Evolutionary conservation across 2,113 vertebrate species (phyloP), one percentile per base, ranked within the genome.

Genomic region (mouse (Mus musculus)): DNA sequence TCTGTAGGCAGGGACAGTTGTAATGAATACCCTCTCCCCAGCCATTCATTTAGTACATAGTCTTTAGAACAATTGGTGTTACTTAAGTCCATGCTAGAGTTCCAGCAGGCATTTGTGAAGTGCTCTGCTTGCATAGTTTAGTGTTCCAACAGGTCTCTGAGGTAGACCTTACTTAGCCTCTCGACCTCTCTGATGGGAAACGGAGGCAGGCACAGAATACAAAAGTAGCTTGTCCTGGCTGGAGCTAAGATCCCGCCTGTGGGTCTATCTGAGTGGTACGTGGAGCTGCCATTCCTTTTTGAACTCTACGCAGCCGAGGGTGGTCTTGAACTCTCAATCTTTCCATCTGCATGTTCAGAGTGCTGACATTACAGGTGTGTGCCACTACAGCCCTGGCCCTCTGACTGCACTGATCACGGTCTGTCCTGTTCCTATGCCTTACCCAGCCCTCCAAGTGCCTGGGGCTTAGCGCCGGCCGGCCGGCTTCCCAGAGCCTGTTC

Each of bases 381-480:
- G 49, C 65, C 28, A 30, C 49, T 6, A 19, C 22, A 42, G 5
- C 36, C 36, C n/a, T 33, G 42, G 20, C 4, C 1, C 61, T 56
- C 19, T 8, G 73, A 56, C 84, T 33, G 0, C 8, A 7, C 63
- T 67, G 42, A 46, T 61, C n/a, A 17, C 17, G 13, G 61, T 54
- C 52, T 12, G 59, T 46, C 22, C 39, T 9, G 46, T 82, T 36
- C 14, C 81, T 19, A 8, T 65, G 80, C 20, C 36, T 88, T 52
- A 24, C n/a, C 59, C 77, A 5, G 3, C 80, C 30, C 20, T 5
- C 1, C 4, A 36, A 42, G 3, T 5, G 13, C 91, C 72, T 56
- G 42, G 28, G 26, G 16, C 63, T 67, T 39, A 19, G n/a, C 4
- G 0, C 24, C 1, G 10, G n/a, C 14, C 72, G 4, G 0, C 24